These are phyloP conservation scores for Macroglossus sobrinus DNA, from an alignment of 2,113 vertebrate species.

Conservation along the genomic window DNA sequence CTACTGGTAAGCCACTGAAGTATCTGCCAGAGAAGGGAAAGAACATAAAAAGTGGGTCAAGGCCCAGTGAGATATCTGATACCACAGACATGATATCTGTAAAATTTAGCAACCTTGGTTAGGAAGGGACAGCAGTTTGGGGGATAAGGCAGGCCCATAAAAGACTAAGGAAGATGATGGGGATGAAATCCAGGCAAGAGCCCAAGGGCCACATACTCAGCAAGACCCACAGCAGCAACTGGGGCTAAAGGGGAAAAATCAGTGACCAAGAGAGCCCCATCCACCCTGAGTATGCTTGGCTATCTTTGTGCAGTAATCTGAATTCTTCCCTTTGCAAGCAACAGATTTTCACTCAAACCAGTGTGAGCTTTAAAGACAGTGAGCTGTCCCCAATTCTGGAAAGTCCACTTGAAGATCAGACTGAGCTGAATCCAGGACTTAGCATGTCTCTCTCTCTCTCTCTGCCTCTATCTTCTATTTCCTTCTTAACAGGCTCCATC, in stretches of 20 bases:
- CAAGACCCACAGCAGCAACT: too few relatives aligned
- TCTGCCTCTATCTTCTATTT: background rate
- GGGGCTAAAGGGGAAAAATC: too few relatives aligned
- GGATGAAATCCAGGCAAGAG: background rate
- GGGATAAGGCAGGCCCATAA: background rate
- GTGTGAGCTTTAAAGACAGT: background rate
- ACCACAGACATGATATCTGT: background rate
- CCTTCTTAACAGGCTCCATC: background rate
- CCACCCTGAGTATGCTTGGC: accelerated
- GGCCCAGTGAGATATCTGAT: too few relatives aligned
- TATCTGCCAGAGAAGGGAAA: background rate
- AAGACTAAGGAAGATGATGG: background rate
- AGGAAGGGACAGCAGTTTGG: background rate
- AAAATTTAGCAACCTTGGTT: too few relatives aligned
- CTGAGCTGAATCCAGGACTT: background rate
- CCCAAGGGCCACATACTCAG: background rate
- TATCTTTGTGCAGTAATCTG: background rate
- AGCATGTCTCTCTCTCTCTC: background rate
- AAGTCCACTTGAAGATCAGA: background rate
- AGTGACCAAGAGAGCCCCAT: background rate
- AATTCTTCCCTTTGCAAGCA: background rate
- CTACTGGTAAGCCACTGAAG: background rate
- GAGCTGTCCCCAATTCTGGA: background rate
- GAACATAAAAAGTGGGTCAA: accelerated
- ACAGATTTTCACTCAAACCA: background rate